phyloP scores from a whole-genome alignment of 2,888 invertebrate genomes.

The Synanthedon andrenaeformis region DNA sequence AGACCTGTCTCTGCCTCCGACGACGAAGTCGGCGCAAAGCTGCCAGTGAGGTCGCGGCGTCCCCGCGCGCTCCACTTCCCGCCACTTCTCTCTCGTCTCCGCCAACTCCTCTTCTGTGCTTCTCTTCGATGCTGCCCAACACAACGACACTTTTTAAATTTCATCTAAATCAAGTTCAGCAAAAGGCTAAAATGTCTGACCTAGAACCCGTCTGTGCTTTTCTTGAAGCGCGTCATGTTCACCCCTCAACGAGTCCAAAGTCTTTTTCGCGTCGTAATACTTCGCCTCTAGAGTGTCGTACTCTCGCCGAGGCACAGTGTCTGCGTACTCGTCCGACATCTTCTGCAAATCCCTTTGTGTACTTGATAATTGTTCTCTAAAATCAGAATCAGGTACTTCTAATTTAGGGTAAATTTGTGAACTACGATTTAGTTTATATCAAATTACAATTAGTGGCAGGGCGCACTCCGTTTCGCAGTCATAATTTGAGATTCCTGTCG shows the following conservation, averaged over 20 bases:
- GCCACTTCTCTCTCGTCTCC: constrained; percentile 51
- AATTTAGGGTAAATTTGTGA: neutral
- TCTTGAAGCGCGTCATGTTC: constrained; percentile 32
- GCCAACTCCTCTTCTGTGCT: constrained; percentile 42
- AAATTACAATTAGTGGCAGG: no score
- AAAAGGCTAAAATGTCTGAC: constrained; percentile 17
- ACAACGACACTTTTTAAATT: neutral
- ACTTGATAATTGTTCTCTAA: constrained; percentile 48
- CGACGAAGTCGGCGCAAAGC: constrained; percentile 59
- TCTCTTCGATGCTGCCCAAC: constrained; percentile 33
- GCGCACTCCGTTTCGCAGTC: no score
- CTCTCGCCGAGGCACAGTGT: constrained; percentile 53
- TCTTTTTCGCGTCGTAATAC: constrained; percentile 23
- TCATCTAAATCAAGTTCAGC: neutral
- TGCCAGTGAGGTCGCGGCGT: constrained; percentile 65
- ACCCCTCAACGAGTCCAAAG: constrained; percentile 17
- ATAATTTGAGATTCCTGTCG: no score
- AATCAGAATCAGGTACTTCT: constrained; percentile 1
- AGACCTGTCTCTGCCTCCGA: constrained; percentile 56
- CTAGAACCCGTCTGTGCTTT: constrained; percentile 26
- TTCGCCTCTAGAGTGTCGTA: constrained; percentile 41
- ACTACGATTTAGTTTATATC: neutral
- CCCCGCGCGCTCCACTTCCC: constrained; percentile 56
- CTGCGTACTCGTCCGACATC: constrained; percentile 52
- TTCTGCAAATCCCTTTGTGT: constrained; percentile 44